Percentiles rank a stretch among this genome's conserved stretches.
These are phyloP conservation scores for Caloenas nicobarica DNA, from an alignment of 2,113 vertebrate species.

Conservation along the genomic window DNA sequence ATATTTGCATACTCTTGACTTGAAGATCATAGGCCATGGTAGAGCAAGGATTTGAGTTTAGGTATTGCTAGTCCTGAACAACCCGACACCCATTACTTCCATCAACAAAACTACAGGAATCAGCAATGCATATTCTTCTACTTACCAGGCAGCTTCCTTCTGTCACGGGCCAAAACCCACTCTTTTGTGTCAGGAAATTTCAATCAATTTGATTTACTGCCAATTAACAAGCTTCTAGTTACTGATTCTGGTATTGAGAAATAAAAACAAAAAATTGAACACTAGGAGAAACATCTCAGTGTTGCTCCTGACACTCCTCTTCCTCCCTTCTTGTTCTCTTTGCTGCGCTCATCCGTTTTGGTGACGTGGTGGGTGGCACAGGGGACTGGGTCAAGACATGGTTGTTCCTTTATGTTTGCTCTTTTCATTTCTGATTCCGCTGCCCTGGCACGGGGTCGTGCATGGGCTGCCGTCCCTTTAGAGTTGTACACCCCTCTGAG, in stretches of 20 bases:
- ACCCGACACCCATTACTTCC: not conserved
- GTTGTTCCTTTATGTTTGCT: not conserved
- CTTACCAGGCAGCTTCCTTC: not conserved
- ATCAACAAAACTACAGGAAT: not conserved
- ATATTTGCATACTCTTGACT: not conserved
- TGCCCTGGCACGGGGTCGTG: not conserved
- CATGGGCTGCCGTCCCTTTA: fast-evolving
- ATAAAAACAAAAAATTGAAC: not conserved
- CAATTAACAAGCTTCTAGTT: not conserved
- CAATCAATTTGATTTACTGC: not conserved
- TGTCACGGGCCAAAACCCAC: not conserved
- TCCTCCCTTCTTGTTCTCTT: not conserved
- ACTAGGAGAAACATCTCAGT: not conserved
- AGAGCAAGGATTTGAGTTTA: not conserved
- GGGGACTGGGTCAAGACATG: not conserved
- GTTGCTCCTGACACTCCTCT: not conserved
- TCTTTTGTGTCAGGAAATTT: not conserved
- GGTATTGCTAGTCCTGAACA: not conserved
- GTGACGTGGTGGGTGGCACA: fast-evolving
- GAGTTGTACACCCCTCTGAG: not conserved
- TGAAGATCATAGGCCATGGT: not conserved
- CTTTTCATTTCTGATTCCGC: not conserved
- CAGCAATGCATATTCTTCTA: not conserved
- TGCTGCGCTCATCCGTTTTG: fast-evolving
- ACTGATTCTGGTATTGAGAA: not conserved